phyloP scores from a whole-genome alignment of 2,113 vertebrate genomes.

The Mungos mungo region DNA sequence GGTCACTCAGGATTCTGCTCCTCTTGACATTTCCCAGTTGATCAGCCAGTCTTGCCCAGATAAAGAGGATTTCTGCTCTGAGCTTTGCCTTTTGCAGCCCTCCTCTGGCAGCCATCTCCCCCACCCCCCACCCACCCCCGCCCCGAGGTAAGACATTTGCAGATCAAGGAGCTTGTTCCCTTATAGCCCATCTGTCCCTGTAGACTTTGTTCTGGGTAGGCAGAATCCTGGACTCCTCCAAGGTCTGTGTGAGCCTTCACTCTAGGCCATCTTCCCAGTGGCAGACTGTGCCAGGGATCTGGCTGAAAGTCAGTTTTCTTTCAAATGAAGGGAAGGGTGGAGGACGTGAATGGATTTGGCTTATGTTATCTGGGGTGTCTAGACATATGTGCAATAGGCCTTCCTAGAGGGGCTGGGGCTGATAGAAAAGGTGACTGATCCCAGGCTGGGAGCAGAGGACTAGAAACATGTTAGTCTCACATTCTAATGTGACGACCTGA shows the following conservation, averaged over 20 bases:
- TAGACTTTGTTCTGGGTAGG: neutral
- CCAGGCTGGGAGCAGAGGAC: neutral
- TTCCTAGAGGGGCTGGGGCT: fast-evolving
- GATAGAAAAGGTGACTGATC: too few species aligned
- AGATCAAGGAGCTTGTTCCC: neutral
- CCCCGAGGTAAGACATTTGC: neutral
- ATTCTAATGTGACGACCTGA: neutral
- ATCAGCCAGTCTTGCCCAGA: neutral
- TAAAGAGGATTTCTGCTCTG: neutral
- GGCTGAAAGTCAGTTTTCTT: neutral
- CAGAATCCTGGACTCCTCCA: neutral
- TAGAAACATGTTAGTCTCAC: neutral
- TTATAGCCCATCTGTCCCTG: fast-evolving
- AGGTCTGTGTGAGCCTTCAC: neutral
- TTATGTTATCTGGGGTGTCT: neutral
- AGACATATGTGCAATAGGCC: fast-evolving
- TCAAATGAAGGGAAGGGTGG: neutral
- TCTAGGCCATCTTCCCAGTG: neutral
- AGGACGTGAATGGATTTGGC: too few species aligned
- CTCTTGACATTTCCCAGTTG: neutral
- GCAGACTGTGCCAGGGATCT: neutral
- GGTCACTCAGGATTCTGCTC: too few species aligned
- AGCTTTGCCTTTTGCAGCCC: neutral
- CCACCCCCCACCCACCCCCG: too few species aligned
- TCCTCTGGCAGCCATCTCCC: neutral